These are phyloP conservation scores for Galaxea fascicularis DNA, from an alignment of 92 coral and sea anemone species.

Conservation along the genomic window DNA sequence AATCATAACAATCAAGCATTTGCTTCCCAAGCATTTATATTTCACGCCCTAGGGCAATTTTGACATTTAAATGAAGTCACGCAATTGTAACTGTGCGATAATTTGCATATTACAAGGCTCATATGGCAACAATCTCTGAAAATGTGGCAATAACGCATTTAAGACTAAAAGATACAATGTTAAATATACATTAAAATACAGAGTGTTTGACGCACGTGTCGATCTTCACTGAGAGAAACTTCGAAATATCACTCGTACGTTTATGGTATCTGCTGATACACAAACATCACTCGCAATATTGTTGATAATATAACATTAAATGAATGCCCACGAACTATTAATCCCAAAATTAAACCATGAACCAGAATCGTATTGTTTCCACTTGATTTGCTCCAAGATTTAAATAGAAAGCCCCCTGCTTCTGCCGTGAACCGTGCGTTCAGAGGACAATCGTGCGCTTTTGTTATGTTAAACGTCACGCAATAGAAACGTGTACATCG, in stretches of 20 bases:
- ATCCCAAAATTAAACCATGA: not conserved
- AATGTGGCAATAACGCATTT: not conserved
- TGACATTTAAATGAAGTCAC: not conserved
- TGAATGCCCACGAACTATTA: not conserved
- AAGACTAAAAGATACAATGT: not conserved
- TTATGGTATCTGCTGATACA: no score
- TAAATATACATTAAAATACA: no score
- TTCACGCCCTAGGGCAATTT: not conserved
- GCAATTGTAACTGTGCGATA: no score
- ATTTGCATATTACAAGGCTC: not conserved
- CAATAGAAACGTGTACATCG: conserved; percentile 1
- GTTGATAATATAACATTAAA: no score
- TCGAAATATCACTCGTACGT: not conserved
- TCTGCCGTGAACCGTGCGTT: not conserved
- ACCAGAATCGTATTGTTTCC: not conserved
- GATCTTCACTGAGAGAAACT: not conserved
- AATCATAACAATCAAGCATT: not conserved
- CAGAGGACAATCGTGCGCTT: not conserved
- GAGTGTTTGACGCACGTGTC: not conserved
- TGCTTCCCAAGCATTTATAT: not conserved
- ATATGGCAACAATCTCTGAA: not conserved
- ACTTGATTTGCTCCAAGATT: conserved; percentile 30
- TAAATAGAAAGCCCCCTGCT: conserved; percentile 3
- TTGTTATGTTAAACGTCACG: conserved; percentile 16
- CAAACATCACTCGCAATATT: not conserved